Evolutionary conservation across 2,888 invertebrate genomes (phyloP), one percentile per base, ranked within the genome.

Genomic region (Drosophila conformis): DNA sequence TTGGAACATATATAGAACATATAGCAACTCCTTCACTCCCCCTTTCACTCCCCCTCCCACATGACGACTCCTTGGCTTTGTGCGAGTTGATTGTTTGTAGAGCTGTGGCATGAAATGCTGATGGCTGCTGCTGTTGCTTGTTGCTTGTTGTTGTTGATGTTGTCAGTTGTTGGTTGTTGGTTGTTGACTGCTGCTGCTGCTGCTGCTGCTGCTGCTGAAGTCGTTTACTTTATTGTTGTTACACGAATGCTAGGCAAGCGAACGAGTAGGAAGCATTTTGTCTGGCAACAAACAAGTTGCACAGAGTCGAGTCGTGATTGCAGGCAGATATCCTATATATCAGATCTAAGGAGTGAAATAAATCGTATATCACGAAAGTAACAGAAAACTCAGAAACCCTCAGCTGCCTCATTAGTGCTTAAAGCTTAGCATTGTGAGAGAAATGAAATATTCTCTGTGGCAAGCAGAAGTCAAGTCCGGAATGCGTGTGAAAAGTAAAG

Each of bases 201-300:
- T 48, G 25, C 10, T 51, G 29, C 21, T 40, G 36, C 10, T 18
- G 21, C 21, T 59, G 66, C 48, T 71, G 64, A 59, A 61, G 60
- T 59, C 75, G 69, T 74, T 74, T 64, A 53, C 63, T 74, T 75
- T 75, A 69, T 75, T 69, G 57, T 69, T 69, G 48, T 29, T 54
- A 29, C 57, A 57, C 69, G 54, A 54, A 46, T 69, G 38, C 38
- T 25, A 57, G 38, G 15, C 46, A 46, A 25, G 21, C 46, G 21
- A 25, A 15, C 51, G 27, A 51, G 51, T 75, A 75, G 72, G 82
- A 67, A 72, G 72, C 85, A 78, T 81, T 83, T 81, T 87, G 84
- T 78, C 78, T 75, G 68, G 57, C 70, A 46, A 56, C 64, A 76
- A 49, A 25, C 42, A 66, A 64, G 27, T 33, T 25, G 25, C 1